Percentiles rank a stretch among this genome's conserved stretches.
Evolutionary conservation across 2,797 vertebrate genomes (phyloP).

Genomic region (Sebastes oblongus): DNA sequence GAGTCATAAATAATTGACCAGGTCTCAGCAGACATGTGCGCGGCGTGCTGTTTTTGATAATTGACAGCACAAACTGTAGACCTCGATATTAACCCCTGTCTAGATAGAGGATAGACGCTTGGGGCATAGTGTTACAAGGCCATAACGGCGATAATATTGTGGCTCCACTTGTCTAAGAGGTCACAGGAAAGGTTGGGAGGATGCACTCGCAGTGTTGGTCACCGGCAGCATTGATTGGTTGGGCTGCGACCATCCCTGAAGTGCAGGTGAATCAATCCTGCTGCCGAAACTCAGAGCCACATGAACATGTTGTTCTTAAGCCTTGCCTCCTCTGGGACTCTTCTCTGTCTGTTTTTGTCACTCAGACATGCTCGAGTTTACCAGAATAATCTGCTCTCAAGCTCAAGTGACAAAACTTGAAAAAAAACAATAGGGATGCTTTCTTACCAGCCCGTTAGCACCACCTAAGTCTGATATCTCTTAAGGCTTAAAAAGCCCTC

Average conservation of each 20-base stretch:
- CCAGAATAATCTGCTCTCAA: slow-evolving; percentile 50
- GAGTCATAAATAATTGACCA: slow-evolving; percentile 16
- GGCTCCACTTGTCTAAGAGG: slow-evolving; percentile 23
- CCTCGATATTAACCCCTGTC: slow-evolving; percentile 26
- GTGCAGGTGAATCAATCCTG: slow-evolving; percentile 71
- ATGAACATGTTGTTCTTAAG: slow-evolving; percentile 63
- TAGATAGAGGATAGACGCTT: neutral
- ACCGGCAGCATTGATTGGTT: slow-evolving; percentile 68
- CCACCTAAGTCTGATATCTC: slow-evolving; percentile 15
- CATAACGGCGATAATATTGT: slow-evolving; percentile 15
- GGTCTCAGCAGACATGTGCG: neutral
- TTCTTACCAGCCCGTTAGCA: slow-evolving; percentile 11
- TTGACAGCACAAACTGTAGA: slow-evolving; percentile 28
- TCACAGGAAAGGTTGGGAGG: slow-evolving; percentile 35
- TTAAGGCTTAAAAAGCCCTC: slow-evolving; percentile 17
- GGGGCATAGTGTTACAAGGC: slow-evolving; percentile 6
- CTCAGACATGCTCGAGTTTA: slow-evolving; percentile 52
- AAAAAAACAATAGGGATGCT: slow-evolving; percentile 30
- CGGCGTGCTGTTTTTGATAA: neutral
- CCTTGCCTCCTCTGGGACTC: slow-evolving; percentile 54
- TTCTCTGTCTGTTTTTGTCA: slow-evolving; percentile 63
- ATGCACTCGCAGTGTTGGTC: slow-evolving; percentile 54
- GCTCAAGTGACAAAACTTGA: slow-evolving; percentile 42
- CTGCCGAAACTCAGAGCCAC: slow-evolving; percentile 54
- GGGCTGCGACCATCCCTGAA: slow-evolving; percentile 52